Evolutionary conservation across 1,140 invertebrate genomes (phyloP).

Genomic region (Oreohelix idahoensis): DNA sequence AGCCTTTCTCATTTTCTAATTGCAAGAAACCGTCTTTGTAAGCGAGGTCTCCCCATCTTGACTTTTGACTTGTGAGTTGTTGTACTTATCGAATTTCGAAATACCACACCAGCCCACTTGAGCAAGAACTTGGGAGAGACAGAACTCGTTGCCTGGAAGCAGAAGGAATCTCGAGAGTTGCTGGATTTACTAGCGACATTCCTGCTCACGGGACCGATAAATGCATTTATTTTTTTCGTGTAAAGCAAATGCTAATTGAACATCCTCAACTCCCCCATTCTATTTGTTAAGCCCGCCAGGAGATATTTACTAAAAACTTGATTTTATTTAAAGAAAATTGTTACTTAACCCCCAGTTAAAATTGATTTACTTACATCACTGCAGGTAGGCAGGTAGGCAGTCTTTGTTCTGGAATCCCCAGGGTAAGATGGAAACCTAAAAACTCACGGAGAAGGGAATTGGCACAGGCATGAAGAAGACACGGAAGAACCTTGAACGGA

Average conservation of each 20-base stretch:
- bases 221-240: background rate
- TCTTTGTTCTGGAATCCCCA: no score
- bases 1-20: background rate
- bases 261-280: no score
- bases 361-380: no score
- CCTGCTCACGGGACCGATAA: background rate
- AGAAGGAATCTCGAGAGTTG: background rate
- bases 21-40: background rate
- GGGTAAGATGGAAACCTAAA: no score
- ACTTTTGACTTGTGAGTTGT: conserved; percentile 8
- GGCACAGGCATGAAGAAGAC: no score
- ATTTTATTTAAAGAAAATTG: no score
- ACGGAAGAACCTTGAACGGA: no score
- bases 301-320: no score
- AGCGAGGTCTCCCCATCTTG: background rate
- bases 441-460: no score
- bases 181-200: background rate
- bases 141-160: background rate
- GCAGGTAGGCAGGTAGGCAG: no score
- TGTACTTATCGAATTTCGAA: conserved; percentile 15
- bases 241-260: background rate
- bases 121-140: background rate
- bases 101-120: background rate
- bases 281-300: no score
- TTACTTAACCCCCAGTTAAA: no score